Base-by-base conservation (phyloP, 2,888 invertebrate genomes). In the Cremastinae sp. region DNA sequence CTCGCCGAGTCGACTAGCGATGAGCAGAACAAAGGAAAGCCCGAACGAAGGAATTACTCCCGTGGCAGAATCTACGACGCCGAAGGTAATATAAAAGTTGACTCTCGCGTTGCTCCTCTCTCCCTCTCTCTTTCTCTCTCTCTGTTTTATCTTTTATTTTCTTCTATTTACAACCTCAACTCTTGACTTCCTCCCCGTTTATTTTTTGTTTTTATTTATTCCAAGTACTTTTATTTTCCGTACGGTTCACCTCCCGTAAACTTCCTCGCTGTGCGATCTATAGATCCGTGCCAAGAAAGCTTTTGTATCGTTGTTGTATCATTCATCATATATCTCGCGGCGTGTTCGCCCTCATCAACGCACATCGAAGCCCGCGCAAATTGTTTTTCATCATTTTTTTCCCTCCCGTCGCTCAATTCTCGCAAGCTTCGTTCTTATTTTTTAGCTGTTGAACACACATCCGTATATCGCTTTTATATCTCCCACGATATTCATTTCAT, bases 1-100 rank as follows among this genome's bases (percentile, higher is more conserved):
- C 66, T 91, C 92, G 28, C 91, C 91, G 2, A 90, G 90, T 71
- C 90, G 91, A 79, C 84, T 90, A 61, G 90, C 91, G 20, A 85
- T 91, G 70, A 92, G 91, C 84, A 90, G 92, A 88, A 89, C 92
- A 62, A 81, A 84, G 56, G 88, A 88, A 73, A 85, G 79, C 62
- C 61, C 86, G 56, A 85, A 83, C 70, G 88, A 78, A 84, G 90
- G 81, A 85, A 90, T 83, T 82, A 90, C 81, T 82, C 91, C 80
- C 88, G 76, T 82, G 84, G 88, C 83, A 84, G 91, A 82, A 88
- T 91, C 83, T 89, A 91, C 83, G 87, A 91, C 81, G 86, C 90
- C 83, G 80, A 92, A 92, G 91, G 92, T 92, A 91, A 69, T 59
- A 36, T 53, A 65, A 10, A 8, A 53, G 36, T 58, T 75, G 41